These are phyloP conservation scores for Sardinella longiceps DNA, from an alignment of 2,797 vertebrate genomes.

Conservation along the genomic window DNA sequence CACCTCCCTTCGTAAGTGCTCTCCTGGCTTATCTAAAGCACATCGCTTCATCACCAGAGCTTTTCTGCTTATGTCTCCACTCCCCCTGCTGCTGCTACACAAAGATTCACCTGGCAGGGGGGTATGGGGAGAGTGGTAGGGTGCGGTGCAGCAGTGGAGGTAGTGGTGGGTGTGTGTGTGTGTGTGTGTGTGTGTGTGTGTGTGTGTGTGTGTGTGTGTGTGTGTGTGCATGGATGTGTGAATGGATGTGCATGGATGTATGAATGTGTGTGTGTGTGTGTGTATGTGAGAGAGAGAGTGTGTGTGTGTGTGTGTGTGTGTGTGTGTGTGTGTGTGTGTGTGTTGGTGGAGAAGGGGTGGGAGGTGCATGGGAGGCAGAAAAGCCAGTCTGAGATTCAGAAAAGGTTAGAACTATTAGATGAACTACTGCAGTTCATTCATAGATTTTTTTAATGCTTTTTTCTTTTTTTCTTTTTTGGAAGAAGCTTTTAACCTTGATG, in stretches of 20 bases:
- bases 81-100: not conserved
- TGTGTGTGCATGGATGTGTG: not conserved
- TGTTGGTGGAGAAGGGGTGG: not conserved
- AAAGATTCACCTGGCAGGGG: not conserved
- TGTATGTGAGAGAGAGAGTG: too few species aligned
- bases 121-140: not conserved
- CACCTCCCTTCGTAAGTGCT: constrained; percentile 27
- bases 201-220: not conserved
- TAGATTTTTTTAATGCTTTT: not conserved
- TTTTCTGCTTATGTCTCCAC: not conserved
- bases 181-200: not conserved
- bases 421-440: not conserved
- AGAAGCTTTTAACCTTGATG: not conserved
- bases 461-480: too few species aligned
- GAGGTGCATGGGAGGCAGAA: not conserved
- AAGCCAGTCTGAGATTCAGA: constrained; percentile 4
- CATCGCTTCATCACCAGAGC: constrained; percentile 8
- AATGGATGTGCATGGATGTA: too few species aligned
- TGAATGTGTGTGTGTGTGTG: not conserved
- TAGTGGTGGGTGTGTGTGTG: not conserved
- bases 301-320: not conserved
- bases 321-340: not conserved
- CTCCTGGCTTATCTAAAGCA: constrained; percentile 19
- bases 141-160: not conserved
- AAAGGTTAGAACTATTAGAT: constrained; percentile 1